A percentile compares a stretch with the other conserved stretches of the same genome.
Evolutionary conservation across 2,113 vertebrate species (phyloP).

Genomic region (Corynorhinus townsendii): DNA sequence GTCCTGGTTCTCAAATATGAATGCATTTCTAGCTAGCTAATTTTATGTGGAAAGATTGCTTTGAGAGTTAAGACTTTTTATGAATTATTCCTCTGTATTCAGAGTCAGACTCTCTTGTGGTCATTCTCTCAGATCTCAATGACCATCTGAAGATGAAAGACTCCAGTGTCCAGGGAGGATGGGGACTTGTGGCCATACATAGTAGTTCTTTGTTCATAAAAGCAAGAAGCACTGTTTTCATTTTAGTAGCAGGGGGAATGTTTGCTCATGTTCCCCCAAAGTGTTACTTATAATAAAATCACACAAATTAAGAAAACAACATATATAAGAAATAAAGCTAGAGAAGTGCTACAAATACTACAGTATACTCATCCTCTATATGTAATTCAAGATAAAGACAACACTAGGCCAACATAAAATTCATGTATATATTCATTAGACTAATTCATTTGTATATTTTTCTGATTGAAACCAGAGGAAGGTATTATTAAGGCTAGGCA

Average conservation of each 20-base stretch:
- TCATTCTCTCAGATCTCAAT: background rate
- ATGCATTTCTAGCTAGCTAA: background rate
- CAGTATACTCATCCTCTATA: background rate
- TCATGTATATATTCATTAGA: background rate
- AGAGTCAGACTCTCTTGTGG: background rate
- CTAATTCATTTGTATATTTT: background rate
- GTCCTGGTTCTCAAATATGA: background rate
- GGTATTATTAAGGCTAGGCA: background rate
- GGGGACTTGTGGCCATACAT: background rate
- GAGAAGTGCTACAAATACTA: background rate
- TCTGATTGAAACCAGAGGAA: background rate
- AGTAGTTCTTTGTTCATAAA: background rate
- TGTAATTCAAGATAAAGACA: background rate
- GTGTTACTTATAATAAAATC: background rate
- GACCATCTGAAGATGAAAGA: background rate
- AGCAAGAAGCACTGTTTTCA: background rate
- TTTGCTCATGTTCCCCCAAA: background rate
- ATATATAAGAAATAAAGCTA: background rate
- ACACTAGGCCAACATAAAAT: background rate
- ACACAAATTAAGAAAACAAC: background rate
- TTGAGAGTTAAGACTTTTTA: background rate
- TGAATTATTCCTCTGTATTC: background rate
- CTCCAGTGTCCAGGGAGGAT: background rate
- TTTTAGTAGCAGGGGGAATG: background rate
- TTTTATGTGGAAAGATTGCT: background rate